A percentile compares a stretch with the other conserved stretches of the same genome.
Conservation (phyloP, 1,140 invertebrate species). For the Vanessa atalanta region DNA sequence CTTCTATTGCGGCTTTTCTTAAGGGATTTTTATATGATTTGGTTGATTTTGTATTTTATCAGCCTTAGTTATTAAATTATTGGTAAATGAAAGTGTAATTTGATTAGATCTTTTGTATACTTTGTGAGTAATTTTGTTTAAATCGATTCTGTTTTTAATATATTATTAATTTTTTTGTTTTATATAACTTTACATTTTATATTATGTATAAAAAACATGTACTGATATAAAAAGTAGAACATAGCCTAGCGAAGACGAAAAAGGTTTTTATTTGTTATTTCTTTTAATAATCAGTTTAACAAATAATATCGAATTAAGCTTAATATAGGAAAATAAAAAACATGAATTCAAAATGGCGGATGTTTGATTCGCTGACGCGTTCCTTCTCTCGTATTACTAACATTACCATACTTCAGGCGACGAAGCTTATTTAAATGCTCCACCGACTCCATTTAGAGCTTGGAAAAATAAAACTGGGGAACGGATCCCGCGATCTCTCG, state of each 20-base stretch:
- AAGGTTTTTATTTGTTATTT: too few species aligned
- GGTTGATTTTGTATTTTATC: neutral
- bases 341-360: slow-evolving; percentile 70
- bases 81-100: neutral
- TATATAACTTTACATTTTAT: too few species aligned
- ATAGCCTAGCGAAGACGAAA: too few species aligned
- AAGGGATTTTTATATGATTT: neutral
- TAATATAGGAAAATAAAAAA: slow-evolving; percentile 19
- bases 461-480: slow-evolving; percentile 79
- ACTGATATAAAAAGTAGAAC: too few species aligned
- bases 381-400: slow-evolving; percentile 70
- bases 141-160: too few species aligned
- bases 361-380: slow-evolving; percentile 54
- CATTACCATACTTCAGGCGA: slow-evolving; percentile 79
- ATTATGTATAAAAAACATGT: too few species aligned
- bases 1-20: slow-evolving; percentile 37
- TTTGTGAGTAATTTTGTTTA: too few species aligned
- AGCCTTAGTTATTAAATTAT: neutral
- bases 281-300: too few species aligned
- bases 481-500: slow-evolving; percentile 76
- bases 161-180: too few species aligned
- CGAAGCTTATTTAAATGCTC: slow-evolving; percentile 80
- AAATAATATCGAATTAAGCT: neutral
- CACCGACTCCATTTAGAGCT: slow-evolving; percentile 81
- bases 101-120: neutral